Evolutionary conservation across 2,113 vertebrate species (phyloP).

Genomic region (Chloroceryle aenea): DNA sequence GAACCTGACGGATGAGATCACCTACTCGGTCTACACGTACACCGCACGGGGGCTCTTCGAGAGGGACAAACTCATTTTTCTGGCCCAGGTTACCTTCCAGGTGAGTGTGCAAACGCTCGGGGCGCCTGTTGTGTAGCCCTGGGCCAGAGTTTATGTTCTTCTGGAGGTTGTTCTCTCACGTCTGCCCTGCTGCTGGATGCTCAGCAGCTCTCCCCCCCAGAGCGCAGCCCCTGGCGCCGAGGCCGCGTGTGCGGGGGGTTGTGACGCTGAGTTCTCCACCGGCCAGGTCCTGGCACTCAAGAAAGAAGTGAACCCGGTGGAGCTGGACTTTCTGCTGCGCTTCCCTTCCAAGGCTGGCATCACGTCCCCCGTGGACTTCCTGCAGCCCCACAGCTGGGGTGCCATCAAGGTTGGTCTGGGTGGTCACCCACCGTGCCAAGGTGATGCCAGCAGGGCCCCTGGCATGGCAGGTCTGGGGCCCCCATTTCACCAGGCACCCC

Average conservation of each 20-base stretch:
- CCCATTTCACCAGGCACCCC: neutral
- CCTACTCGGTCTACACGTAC: slow-evolving; percentile 75
- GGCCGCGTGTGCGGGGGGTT: fast-evolving
- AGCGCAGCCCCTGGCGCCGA: fast-evolving
- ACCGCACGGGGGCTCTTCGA: slow-evolving; percentile 79
- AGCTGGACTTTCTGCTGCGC: slow-evolving; percentile 80
- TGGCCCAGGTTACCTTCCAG: slow-evolving; percentile 82
- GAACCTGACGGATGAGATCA: slow-evolving; percentile 80
- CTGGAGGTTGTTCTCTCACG: neutral
- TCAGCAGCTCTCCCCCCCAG: neutral
- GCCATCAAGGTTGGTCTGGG: slow-evolving; percentile 76
- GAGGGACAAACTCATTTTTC: slow-evolving; percentile 82
- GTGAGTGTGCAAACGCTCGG: neutral
- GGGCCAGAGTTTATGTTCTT: fast-evolving
- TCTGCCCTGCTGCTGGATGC: neutral
- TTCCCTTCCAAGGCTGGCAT: slow-evolving; percentile 73
- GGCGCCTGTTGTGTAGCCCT: neutral
- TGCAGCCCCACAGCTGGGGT: slow-evolving; percentile 76
- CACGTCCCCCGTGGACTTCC: slow-evolving; percentile 73
- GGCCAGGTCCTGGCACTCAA: slow-evolving; percentile 73
- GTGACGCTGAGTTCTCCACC: fast-evolving
- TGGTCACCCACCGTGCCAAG: fast-evolving
- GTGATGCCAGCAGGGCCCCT: neutral
- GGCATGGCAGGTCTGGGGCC: fast-evolving
- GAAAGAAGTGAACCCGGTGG: slow-evolving; percentile 71